Evolutionary conservation across 2,888 invertebrate genomes (phyloP).

Genomic region (Pharmacophagus antenor): DNA sequence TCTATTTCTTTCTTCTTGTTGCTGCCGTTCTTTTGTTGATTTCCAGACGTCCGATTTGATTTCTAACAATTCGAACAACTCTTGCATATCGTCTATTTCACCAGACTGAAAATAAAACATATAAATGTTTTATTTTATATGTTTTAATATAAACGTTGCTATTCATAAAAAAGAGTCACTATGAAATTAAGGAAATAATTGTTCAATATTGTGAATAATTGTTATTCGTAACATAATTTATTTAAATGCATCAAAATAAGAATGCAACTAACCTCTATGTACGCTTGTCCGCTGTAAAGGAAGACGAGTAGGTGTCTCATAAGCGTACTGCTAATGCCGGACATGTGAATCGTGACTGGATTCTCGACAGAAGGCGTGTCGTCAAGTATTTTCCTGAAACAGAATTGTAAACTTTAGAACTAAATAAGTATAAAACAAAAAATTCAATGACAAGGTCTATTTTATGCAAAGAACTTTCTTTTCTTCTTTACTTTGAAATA

Average conservation of each 20-base stretch:
- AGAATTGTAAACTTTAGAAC: slow-evolving; percentile 22
- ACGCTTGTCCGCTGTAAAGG: slow-evolving; percentile 92
- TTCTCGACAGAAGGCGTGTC: slow-evolving; percentile 86
- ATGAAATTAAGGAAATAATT: too few species aligned
- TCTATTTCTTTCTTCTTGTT: slow-evolving; percentile 74
- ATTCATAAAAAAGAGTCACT: too few species aligned
- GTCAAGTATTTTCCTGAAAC: slow-evolving; percentile 84
- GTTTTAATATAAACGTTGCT: too few species aligned
- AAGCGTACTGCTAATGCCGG: slow-evolving; percentile 89
- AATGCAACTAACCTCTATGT: slow-evolving; percentile 83
- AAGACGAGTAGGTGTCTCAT: slow-evolving; percentile 91
- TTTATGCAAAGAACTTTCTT: neutral
- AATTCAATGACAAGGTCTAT: neutral
- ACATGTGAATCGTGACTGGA: slow-evolving; percentile 90
- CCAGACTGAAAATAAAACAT: slow-evolving; percentile 82
- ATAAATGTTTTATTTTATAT: too few species aligned
- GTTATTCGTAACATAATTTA: neutral
- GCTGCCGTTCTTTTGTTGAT: slow-evolving; percentile 77
- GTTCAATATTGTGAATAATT: too few species aligned
- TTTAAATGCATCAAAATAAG: neutral
- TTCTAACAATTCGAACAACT: slow-evolving; percentile 90
- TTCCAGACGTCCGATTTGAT: slow-evolving; percentile 91
- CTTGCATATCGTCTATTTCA: slow-evolving; percentile 91
- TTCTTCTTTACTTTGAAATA: neutral
- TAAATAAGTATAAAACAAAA: neutral